phyloP scores from a whole-genome alignment of 2,113 vertebrate species.

The Carassius carassius region DNA sequence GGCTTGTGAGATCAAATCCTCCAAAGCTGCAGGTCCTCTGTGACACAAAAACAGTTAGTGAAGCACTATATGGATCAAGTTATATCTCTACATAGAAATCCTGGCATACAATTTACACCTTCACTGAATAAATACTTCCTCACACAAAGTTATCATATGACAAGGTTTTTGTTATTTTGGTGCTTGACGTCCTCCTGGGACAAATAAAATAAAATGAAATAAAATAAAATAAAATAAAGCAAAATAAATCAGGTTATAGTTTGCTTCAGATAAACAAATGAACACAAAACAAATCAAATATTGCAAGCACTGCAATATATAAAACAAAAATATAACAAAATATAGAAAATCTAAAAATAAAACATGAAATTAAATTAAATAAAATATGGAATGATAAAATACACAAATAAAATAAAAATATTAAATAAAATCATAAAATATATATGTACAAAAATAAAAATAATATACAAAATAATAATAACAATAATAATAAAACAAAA shows the following conservation, averaged over 20 bases:
- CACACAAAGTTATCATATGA: neutral
- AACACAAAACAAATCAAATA: neutral
- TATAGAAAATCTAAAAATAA: neutral
- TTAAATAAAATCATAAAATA: neutral
- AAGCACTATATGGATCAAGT: neutral
- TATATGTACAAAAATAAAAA: neutral
- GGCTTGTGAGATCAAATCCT: conserved; percentile 91
- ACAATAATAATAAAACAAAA: no score
- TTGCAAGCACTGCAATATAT: no score
- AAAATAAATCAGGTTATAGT: no score
- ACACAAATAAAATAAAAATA: no score
- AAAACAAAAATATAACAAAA: neutral
- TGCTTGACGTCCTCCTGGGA: neutral
- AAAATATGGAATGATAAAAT: no score
- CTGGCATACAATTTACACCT: neutral
- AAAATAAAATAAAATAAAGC: no score
- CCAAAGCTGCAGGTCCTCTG: conserved; percentile 98
- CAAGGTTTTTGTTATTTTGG: neutral
- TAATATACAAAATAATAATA: no score
- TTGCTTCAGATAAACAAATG: neutral
- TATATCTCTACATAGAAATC: neutral
- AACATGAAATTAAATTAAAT: neutral
- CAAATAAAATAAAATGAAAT: neutral
- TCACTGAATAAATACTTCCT: neutral
- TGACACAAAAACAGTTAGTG: conserved; percentile 38